Conservation (phyloP, 2,888 invertebrate genomes). For the Meteorus colon region DNA sequence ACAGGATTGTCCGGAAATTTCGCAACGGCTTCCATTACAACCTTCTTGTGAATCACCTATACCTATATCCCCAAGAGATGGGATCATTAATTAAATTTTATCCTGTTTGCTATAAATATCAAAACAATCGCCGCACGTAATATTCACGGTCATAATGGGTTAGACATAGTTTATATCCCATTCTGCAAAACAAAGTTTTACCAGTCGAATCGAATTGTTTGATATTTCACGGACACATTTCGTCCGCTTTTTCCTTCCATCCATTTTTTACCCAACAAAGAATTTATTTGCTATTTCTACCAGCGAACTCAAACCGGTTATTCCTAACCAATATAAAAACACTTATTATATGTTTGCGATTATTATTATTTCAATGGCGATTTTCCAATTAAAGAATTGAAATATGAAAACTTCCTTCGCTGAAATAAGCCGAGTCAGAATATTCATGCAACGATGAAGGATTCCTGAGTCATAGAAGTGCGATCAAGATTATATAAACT, state of each 20-base stretch:
- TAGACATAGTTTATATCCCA: not conserved
- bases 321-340: not conserved
- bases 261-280: not conserved
- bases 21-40: conserved; percentile 9
- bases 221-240: not conserved
- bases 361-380: not conserved
- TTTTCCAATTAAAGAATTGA: not conserved
- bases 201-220: not conserved
- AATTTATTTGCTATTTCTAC: not conserved
- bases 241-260: too few relatives aligned
- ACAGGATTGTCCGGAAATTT: conserved; percentile 29
- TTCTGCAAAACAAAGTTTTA: not conserved
- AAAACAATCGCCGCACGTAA: conserved; percentile 3
- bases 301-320: not conserved
- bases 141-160: not conserved
- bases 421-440: not conserved
- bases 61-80: not conserved
- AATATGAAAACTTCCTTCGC: conserved; percentile 38
- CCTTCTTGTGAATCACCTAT: conserved; percentile 1
- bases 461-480: conserved; percentile 34
- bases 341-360: not conserved
- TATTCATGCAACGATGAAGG: conserved; percentile 15
- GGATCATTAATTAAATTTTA: conserved; percentile 25
- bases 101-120: conserved; percentile 19
- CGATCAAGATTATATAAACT: conserved; percentile 32